phyloP scores from a whole-genome alignment of 2,888 invertebrate genomes.

The Watsonalla cultraria region DNA sequence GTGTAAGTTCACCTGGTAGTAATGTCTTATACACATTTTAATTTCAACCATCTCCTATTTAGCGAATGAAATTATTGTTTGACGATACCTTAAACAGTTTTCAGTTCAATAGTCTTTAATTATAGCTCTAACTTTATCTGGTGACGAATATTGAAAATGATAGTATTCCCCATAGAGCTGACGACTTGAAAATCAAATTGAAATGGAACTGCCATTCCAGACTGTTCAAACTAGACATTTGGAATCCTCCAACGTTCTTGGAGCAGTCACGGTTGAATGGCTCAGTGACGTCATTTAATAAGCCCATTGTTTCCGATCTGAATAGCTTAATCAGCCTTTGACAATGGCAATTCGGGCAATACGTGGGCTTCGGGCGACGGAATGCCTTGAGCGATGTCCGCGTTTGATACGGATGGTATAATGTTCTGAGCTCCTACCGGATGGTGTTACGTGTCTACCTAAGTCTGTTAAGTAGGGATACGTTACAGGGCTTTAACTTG shows the following conservation, averaged over 20 bases:
- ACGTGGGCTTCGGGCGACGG: conserved; percentile 7
- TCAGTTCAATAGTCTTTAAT: too few relatives aligned
- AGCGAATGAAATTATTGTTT: too few relatives aligned
- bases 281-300: conserved; percentile 25
- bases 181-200: neutral
- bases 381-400: conserved; percentile 6
- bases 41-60: too few relatives aligned
- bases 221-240: neutral
- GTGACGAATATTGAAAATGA: too few relatives aligned
- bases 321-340: conserved; percentile 34
- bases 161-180: neutral
- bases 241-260: neutral
- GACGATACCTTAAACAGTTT: too few relatives aligned
- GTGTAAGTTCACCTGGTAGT: too few relatives aligned
- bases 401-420: neutral
- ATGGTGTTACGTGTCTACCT: neutral
- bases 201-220: neutral
- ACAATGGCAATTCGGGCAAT: conserved; percentile 18
- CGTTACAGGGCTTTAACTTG: neutral
- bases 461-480: too few relatives aligned
- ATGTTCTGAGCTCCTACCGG: neutral
- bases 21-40: too few relatives aligned
- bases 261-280: neutral
- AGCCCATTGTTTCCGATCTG: conserved; percentile 29
- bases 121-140: too few relatives aligned